A percentile compares a stretch with the other conserved stretches of the same genome.
These are phyloP conservation scores for Geophilus truncorum DNA, from an alignment of 2,888 invertebrate species.

Conservation along the genomic window DNA sequence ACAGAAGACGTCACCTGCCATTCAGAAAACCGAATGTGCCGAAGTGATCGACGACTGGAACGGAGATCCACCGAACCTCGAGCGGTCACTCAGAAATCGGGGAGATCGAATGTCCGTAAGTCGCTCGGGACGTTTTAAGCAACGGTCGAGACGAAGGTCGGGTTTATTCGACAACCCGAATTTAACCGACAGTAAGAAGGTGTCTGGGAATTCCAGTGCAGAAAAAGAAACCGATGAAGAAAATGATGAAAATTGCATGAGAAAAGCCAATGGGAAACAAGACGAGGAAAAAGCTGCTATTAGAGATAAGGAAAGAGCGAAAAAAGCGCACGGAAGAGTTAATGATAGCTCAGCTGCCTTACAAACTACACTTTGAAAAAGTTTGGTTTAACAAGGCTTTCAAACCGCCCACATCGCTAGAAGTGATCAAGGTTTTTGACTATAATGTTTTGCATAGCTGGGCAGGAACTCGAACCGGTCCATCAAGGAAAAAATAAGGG, in stretches of 20 bases:
- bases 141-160: slow-evolving; percentile 29
- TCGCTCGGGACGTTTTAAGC: slow-evolving; percentile 35
- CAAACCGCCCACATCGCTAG: neutral
- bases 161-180: slow-evolving; percentile 34
- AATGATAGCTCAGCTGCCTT: neutral
- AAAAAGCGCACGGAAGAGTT: neutral
- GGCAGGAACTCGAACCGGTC: neutral
- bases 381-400: neutral
- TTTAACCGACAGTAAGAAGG: neutral
- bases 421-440: neutral
- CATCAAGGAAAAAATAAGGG: neutral
- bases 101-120: slow-evolving; percentile 35
- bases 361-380: neutral
- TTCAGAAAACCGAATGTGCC: neutral
- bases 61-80: slow-evolving; percentile 31
- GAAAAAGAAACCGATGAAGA: neutral
- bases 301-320: neutral
- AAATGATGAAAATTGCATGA: slow-evolving; percentile 29
- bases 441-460: neutral
- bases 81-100: neutral
- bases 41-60: slow-evolving; percentile 19
- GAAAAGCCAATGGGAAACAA: neutral
- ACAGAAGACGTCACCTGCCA: neutral
- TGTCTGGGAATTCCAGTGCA: neutral
- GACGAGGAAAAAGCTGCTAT: neutral